Evolutionary conservation across 2,797 vertebrate species (phyloP).

Genomic region (Hafferia zeledoni): DNA sequence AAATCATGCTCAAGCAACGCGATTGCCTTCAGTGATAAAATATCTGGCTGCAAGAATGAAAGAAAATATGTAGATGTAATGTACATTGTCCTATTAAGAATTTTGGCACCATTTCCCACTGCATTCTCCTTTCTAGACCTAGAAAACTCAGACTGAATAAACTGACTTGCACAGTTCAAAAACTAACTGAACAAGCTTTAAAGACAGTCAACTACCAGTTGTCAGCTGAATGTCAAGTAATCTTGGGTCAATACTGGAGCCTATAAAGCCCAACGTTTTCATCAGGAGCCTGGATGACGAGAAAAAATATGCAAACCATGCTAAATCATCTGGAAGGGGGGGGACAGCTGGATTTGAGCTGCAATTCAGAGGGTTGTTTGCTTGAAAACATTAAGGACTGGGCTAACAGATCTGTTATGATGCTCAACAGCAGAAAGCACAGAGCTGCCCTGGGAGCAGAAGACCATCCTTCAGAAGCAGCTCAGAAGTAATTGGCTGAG

Average conservation of each 20-base stretch:
- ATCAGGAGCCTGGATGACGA: not conserved
- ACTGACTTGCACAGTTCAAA: not conserved
- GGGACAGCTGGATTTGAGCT: not conserved
- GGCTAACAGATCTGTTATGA: not conserved
- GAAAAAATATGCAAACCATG: not conserved
- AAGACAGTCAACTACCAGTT: not conserved
- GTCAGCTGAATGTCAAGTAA: not conserved
- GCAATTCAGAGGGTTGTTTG: not conserved
- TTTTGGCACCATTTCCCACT: not conserved
- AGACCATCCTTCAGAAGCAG: not conserved
- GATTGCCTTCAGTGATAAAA: not conserved
- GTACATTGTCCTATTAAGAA: not conserved
- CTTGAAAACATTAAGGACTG: not conserved
- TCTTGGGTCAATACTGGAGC: not conserved
- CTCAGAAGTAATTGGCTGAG: not conserved
- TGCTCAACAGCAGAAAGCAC: not conserved
- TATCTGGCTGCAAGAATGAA: not conserved
- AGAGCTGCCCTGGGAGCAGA: not conserved
- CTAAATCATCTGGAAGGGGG: not conserved
- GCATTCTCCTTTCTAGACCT: not conserved
- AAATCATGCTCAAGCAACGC: not conserved
- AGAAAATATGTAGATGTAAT: not conserved
- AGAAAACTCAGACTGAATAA: not conserved
- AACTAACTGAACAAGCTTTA: not conserved
- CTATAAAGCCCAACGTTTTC: not conserved